Base-by-base conservation (phyloP, 2,888 invertebrate genomes). In the Drepanosiphum platanoidis region DNA sequence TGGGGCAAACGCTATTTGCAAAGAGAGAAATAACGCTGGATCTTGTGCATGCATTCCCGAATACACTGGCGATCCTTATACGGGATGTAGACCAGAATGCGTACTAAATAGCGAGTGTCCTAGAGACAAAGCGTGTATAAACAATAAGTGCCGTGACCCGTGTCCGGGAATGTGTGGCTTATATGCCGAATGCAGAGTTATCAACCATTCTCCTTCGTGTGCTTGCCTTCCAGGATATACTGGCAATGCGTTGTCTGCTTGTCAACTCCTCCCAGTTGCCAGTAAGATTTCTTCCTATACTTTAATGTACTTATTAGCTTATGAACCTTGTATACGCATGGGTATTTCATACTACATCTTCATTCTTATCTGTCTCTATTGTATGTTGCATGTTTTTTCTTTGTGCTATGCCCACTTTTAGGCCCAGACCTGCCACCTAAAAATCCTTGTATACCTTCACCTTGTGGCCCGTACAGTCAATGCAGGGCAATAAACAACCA, bases 61-160 rank as follows among this genome's bases (percentile, higher is more conserved):
- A 88, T 95, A 94, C 90, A 92, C 92, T 88, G 95, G 95, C 78
- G 94, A 95, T 90, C 95, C 95, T 46, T 94, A 94, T 89, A 91
- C 92, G 87, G 94, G 94, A 70, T 95, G 95, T 89, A 92, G 94
- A 88, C 95, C 95, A n/a, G 94, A 95, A 91, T 95, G 95, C 89
- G 92, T 94, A 70, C 93, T 94, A 90, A 95, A 94, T 89, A 92
- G 93, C 81, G 95, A 95, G 89, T 95, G 95, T 89, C 91, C 93
- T 87, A 91, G 92, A 88, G 92, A 93, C 87, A 93, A 91, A 90
- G 94, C 95, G 86, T 96, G 96, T 90, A 92, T 93, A 87, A 93
- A 93, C 89, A 94, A 94, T 90, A 94, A 94, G 91, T 95, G 95
- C 89, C 91, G 92, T 89, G 93, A 95, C 90, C 95, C 95, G 84